Conservation (phyloP, 2,113 vertebrate species). For the Caretta caretta region DNA sequence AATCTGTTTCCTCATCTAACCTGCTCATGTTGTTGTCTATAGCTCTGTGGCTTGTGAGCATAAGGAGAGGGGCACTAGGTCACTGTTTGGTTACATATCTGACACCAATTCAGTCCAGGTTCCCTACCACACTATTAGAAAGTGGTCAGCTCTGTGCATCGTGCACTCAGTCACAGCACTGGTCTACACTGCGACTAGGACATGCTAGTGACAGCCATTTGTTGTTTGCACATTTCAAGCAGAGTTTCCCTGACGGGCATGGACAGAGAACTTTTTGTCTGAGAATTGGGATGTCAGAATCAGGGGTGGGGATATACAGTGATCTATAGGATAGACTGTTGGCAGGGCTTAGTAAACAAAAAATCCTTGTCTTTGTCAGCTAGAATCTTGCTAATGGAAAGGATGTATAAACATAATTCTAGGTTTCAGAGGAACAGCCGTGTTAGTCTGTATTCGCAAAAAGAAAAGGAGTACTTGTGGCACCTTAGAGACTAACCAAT, state of each 20-base stretch:
- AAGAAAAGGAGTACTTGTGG: too few relatives aligned
- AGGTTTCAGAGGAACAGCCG: too few relatives aligned
- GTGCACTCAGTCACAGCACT: not conserved
- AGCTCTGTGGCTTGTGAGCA: not conserved
- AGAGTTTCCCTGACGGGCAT: not conserved
- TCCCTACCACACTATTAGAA: not conserved
- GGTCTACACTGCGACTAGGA: rapidly evolving
- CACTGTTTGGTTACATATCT: rapidly evolving
- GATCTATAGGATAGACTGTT: too few relatives aligned
- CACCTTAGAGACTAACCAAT: too few relatives aligned
- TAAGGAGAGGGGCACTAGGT: rapidly evolving
- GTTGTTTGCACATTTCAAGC: not conserved
- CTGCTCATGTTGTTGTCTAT: rapidly evolving
- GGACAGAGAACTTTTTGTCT: not conserved
- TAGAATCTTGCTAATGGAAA: not conserved
- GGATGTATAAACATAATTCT: not conserved
- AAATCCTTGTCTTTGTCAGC: not conserved
- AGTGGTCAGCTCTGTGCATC: rapidly evolving
- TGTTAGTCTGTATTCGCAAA: too few relatives aligned
- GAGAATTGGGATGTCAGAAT: not conserved
- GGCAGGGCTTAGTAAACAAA: not conserved
- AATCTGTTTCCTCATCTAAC: not conserved
- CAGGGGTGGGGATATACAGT: not conserved
- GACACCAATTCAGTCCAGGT: not conserved
- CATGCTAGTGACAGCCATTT: not conserved